Conservation (phyloP, 2,888 invertebrate genomes). For the Drosophila prolongata region DNA sequence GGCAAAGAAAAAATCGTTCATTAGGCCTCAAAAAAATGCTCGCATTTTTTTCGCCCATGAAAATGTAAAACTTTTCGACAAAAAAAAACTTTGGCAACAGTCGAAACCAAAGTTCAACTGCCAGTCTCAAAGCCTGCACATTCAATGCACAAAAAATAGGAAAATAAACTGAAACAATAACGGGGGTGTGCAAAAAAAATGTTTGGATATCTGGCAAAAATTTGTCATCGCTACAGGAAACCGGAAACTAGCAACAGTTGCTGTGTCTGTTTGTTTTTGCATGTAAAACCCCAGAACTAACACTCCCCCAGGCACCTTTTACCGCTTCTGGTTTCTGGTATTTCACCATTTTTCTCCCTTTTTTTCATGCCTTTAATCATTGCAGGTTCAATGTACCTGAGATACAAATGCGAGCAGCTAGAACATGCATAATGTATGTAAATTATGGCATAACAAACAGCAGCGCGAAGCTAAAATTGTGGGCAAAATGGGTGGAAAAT, state of each 20-base stretch:
- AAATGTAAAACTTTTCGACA: conserved; percentile 10
- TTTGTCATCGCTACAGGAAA: conserved; percentile 77
- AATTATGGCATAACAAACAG: conserved; percentile 67
- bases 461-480: conserved; percentile 18
- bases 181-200: conserved; percentile 15
- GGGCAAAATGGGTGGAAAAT: conserved; percentile 24
- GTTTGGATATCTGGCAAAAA: conserved; percentile 45
- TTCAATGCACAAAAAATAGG: conserved; percentile 13
- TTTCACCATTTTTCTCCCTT: conserved; percentile 15
- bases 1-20: conserved; percentile 1
- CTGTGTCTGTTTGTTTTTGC: conserved; percentile 47
- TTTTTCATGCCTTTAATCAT: conserved; percentile 54
- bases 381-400: conserved; percentile 74
- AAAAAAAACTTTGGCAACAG: conserved; percentile 13
- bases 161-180: conserved; percentile 23
- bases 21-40: too few species aligned
- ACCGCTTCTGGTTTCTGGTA: conserved; percentile 16
- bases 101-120: conserved; percentile 34
- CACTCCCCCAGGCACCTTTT: conserved; percentile 10
- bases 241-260: conserved; percentile 78
- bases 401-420: conserved; percentile 29
- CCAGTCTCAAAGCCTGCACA: conserved; percentile 16
- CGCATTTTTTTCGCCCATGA: not conserved
- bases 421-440: conserved; percentile 78
- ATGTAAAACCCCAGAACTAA: conserved; percentile 10